Evolutionary conservation across 30 jellyfish, hydroid and myxozoan species (phyloP).

Genomic region (Clytia hemisphaerica): DNA sequence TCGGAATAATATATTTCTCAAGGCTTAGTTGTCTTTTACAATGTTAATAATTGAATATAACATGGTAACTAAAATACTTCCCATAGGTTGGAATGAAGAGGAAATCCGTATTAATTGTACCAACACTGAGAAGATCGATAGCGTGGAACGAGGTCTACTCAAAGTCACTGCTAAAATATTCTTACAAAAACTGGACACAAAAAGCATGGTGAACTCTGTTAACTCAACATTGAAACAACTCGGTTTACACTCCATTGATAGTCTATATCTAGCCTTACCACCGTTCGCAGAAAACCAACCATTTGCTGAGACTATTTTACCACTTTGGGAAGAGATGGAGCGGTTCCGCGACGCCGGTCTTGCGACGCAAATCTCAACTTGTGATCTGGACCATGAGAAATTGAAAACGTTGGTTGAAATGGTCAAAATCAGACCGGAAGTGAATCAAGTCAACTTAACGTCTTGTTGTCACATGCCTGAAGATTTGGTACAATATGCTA

Average conservation of each 20-base stretch:
- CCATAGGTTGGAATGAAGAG: too few relatives aligned
- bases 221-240: slow-evolving; percentile 19
- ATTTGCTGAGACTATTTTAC: slow-evolving; percentile 13
- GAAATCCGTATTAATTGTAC: slow-evolving; percentile 12
- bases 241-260: slow-evolving; percentile 9
- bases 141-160: slow-evolving; percentile 17
- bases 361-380: slow-evolving; percentile 6
- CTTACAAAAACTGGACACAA: neutral
- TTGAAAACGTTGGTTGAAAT: slow-evolving; percentile 10
- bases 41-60: too few relatives aligned
- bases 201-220: slow-evolving; percentile 6
- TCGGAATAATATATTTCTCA: too few relatives aligned
- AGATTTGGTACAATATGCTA: slow-evolving; percentile 29
- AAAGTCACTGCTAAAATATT: slow-evolving; percentile 29
- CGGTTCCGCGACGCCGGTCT: slow-evolving; percentile 37
- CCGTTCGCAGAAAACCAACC: slow-evolving; percentile 14
- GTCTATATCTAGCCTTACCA: slow-evolving; percentile 19
- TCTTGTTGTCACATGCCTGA: slow-evolving; percentile 57
- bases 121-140: slow-evolving; percentile 30
- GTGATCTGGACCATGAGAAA: slow-evolving; percentile 35
- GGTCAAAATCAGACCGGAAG: slow-evolving; percentile 40
- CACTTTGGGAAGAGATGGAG: slow-evolving; percentile 50
- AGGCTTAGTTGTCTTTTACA: too few relatives aligned
- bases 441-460: slow-evolving; percentile 39
- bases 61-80: too few relatives aligned